phyloP scores from a whole-genome alignment of 1,140 invertebrate species.

The Caligus rogercresseyi region DNA sequence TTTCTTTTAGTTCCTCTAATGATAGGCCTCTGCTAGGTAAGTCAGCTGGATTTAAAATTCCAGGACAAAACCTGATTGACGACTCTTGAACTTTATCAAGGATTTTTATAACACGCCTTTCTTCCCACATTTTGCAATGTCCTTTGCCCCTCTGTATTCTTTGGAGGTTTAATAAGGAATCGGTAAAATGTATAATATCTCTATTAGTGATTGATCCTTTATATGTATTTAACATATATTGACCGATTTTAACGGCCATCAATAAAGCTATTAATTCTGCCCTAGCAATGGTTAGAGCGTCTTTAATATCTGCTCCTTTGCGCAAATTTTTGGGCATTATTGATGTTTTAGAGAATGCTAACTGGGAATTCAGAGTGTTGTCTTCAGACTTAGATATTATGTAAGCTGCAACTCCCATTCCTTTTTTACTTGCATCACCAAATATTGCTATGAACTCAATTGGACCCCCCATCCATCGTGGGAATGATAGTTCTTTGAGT shows the following conservation, averaged over 20 bases:
- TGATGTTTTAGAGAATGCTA: constrained; percentile 1
- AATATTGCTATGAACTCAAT: neutral
- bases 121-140: constrained; percentile 5
- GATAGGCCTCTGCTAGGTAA: neutral
- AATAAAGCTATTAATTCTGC: neutral
- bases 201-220: neutral
- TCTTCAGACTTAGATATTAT: neutral
- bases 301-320: neutral
- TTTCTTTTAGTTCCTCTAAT: neutral
- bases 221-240: neutral
- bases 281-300: neutral
- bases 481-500: constrained; percentile 1
- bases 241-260: too few relatives aligned
- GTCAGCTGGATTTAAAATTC: neutral
- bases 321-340: constrained; percentile 12
- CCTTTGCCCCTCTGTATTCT: neutral
- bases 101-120: neutral
- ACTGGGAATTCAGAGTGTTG: neutral
- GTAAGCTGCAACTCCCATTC: constrained; percentile 5
- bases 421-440: neutral
- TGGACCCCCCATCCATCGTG: neutral
- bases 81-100: neutral
- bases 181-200: neutral
- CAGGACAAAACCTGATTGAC: neutral
- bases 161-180: neutral